A percentile compares a stretch with the other conserved stretches of the same genome.
phyloP scores from a whole-genome alignment of 1,140 invertebrate species.

The Liolophura sinensis region DNA sequence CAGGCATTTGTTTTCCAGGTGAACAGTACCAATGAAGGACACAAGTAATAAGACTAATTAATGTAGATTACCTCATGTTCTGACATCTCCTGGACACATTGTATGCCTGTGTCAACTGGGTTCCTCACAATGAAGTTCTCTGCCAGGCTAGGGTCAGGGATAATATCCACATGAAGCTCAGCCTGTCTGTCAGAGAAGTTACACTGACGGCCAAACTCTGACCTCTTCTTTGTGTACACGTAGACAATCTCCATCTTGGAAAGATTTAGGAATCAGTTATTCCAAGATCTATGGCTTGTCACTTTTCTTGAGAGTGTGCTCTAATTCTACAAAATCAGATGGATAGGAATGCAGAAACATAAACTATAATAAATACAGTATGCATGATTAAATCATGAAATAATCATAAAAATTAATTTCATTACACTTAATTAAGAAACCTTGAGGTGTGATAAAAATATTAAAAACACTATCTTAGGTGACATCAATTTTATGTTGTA shows the following conservation, averaged over 20 bases:
- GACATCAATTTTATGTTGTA: too few relatives aligned
- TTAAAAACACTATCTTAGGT: too few relatives aligned
- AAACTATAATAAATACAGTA: too few relatives aligned
- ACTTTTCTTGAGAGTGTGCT: too few relatives aligned
- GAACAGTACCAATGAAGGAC: not conserved
- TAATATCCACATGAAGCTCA: constrained; percentile 74
- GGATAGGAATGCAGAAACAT: too few relatives aligned
- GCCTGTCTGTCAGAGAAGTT: constrained; percentile 74
- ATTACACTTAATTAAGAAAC: too few relatives aligned
- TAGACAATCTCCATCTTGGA: constrained; percentile 59
- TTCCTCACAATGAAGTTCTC: constrained; percentile 74
- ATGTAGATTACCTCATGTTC: constrained; percentile 57
- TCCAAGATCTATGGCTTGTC: too few relatives aligned
- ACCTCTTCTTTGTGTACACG: constrained; percentile 60
- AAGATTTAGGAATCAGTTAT: too few relatives aligned
- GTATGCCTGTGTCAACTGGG: constrained; percentile 57
- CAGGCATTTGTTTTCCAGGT: not conserved
- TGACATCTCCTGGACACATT: constrained; percentile 59
- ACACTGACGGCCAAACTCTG: constrained; percentile 60
- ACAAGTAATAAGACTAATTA: constrained; percentile 2
- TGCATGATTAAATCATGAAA: too few relatives aligned
- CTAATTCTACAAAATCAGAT: too few relatives aligned
- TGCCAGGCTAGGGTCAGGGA: constrained; percentile 68
- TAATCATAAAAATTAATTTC: too few relatives aligned
- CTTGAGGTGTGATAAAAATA: too few relatives aligned